phyloP scores from a whole-genome alignment of 2,888 invertebrate genomes.

The Xestia sexstrigata region DNA sequence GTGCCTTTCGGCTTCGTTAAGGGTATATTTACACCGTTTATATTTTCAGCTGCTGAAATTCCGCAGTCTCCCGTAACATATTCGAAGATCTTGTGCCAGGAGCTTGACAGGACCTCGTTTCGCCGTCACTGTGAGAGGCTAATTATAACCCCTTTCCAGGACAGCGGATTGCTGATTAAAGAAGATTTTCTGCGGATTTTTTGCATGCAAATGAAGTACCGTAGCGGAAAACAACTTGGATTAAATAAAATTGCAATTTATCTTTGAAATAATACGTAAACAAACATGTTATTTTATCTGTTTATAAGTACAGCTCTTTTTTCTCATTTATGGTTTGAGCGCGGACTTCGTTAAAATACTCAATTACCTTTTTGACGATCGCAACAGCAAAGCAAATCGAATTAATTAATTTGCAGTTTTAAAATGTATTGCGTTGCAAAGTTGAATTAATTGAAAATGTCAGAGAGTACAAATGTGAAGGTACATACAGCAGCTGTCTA shows the following conservation, averaged over 20 bases:
- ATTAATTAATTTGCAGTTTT: constrained; percentile 45
- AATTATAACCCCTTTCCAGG: background rate
- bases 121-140: background rate
- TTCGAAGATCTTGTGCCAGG: background rate
- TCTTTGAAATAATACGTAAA: background rate
- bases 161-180: too few relatives aligned
- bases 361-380: constrained; percentile 33
- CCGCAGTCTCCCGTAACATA: background rate
- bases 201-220: background rate
- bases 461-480: background rate
- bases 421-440: constrained; percentile 10
- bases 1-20: too few relatives aligned
- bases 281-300: background rate
- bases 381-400: constrained; percentile 17
- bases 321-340: constrained; percentile 16
- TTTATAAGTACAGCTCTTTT: constrained; percentile 18
- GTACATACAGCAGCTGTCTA: too few relatives aligned
- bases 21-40: too few relatives aligned
- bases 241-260: background rate
- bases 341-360: constrained; percentile 24
- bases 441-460: constrained; percentile 6
- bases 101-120: background rate
- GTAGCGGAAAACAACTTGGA: background rate
- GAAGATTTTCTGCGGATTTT: background rate
- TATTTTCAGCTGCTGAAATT: background rate